These are phyloP conservation scores for Lepilemur ruficaudatus DNA, from an alignment of 2,797 vertebrate species.

Conservation along the genomic window DNA sequence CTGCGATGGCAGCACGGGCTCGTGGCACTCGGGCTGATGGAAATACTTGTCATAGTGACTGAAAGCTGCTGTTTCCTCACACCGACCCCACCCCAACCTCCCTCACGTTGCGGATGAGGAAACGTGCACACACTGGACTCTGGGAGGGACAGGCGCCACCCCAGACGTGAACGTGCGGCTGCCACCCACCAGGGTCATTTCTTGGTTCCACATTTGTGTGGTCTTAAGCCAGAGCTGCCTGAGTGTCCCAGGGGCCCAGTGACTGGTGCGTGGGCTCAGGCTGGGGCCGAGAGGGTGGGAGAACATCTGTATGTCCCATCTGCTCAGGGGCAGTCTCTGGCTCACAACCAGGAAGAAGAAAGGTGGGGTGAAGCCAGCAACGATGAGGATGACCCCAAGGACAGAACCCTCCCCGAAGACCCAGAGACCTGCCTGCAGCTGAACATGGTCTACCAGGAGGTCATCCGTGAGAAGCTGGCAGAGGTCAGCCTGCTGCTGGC, in stretches of 20 bases:
- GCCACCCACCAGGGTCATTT: not conserved
- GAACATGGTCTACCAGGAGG: conserved; percentile 96
- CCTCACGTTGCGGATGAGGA: rapidly evolving
- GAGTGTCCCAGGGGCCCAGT: not conserved
- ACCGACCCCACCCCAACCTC: rapidly evolving
- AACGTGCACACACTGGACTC: rapidly evolving
- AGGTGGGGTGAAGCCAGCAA: conserved; percentile 57
- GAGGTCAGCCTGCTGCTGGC: conserved; percentile 87
- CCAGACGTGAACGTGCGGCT: too few relatives aligned
- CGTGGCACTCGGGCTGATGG: rapidly evolving
- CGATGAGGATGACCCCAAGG: conserved; percentile 79
- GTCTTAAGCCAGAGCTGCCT: rapidly evolving
- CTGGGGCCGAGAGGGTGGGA: rapidly evolving
- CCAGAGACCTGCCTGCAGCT: conserved; percentile 93
- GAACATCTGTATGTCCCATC: rapidly evolving
- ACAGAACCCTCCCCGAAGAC: conserved; percentile 84
- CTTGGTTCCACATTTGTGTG: rapidly evolving
- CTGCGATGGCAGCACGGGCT: rapidly evolving
- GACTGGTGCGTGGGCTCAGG: rapidly evolving
- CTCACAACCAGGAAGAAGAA: conserved; percentile 78
- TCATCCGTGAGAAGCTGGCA: conserved; percentile 91
- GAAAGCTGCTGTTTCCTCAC: rapidly evolving
- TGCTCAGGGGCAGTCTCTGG: rapidly evolving
- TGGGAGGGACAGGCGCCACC: not conserved
- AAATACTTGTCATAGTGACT: rapidly evolving